Conservation (phyloP, 1,140 invertebrate species). For the Drosophila neocordata region DNA sequence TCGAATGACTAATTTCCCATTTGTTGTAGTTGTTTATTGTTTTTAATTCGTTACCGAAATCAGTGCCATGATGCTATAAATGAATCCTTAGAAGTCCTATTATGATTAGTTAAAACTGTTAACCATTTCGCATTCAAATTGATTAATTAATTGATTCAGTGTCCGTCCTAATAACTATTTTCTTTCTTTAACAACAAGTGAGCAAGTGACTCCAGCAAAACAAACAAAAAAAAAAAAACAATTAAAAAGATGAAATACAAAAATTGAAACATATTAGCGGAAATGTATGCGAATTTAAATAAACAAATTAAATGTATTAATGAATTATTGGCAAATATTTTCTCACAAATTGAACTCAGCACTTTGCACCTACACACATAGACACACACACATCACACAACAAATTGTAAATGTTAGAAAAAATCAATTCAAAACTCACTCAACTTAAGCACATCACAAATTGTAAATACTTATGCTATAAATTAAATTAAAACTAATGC, state of each 20-base stretch:
- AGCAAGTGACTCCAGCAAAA: conserved; percentile 18
- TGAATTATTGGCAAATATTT: conserved; percentile 49
- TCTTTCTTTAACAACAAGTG: conserved; percentile 30
- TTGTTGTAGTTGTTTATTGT: conserved; percentile 15
- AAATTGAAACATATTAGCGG: conserved; percentile 41
- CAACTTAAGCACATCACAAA: conserved; percentile 57
- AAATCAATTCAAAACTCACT: conserved; percentile 29
- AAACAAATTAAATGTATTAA: conserved; percentile 27
- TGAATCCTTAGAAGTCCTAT: conserved; percentile 42
- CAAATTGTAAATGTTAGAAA: conserved; percentile 65
- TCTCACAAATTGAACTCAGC: conserved; percentile 40
- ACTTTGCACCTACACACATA: conserved; percentile 45
- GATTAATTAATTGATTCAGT: conserved; percentile 67
- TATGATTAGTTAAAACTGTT: conserved; percentile 45
- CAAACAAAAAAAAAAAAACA: conserved; percentile 17
- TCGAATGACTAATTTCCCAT: background rate
- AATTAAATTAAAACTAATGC: background rate
- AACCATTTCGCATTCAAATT: conserved; percentile 45
- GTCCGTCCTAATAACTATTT: conserved; percentile 76
- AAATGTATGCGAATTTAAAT: conserved; percentile 65
- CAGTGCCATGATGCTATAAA: conserved; percentile 53
- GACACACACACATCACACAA: conserved; percentile 24
- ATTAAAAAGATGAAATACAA: background rate
- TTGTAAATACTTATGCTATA: conserved; percentile 10
- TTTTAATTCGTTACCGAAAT: conserved; percentile 40